Percentiles rank a stretch among this genome's conserved stretches.
phyloP scores from a whole-genome alignment of 2,113 vertebrate species.

The Papio anubis region DNA sequence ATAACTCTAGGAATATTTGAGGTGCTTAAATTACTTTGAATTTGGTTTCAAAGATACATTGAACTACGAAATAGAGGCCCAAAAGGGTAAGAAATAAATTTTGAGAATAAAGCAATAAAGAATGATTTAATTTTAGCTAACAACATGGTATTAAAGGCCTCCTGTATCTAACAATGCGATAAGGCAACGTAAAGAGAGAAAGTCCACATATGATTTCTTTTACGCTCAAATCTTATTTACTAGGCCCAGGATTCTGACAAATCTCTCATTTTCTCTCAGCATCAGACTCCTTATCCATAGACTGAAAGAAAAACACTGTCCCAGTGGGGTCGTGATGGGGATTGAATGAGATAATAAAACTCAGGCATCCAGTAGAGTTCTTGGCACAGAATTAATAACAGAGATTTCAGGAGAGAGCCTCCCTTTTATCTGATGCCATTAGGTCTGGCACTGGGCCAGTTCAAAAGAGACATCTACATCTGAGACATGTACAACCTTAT shows the following conservation, averaged over 20 bases:
- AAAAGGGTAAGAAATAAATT: constrained; percentile 52
- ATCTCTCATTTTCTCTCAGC: background rate
- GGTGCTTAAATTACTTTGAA: constrained; percentile 23
- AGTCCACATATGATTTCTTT: background rate
- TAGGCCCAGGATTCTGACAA: background rate
- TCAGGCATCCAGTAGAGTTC: background rate
- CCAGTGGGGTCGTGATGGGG: background rate
- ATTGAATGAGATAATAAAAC: background rate
- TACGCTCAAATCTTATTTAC: background rate
- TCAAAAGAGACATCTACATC: background rate
- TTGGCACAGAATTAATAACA: background rate
- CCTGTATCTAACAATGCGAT: background rate
- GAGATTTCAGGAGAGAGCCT: background rate
- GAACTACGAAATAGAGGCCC: background rate
- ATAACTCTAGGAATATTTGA: background rate
- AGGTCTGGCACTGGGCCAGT: background rate
- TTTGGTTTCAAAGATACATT: constrained; percentile 20
- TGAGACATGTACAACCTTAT: background rate
- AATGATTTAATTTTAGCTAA: constrained; percentile 48
- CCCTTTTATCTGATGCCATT: background rate
- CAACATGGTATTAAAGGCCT: background rate
- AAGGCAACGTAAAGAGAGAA: constrained; percentile 10
- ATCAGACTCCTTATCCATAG: background rate
- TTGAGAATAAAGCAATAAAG: constrained; percentile 34
- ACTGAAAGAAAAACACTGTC: background rate